A percentile compares a stretch with the other conserved stretches of the same genome.
Evolutionary conservation across 1,140 invertebrate genomes (phyloP).

Genomic region (Neuroterus valhalla): DNA sequence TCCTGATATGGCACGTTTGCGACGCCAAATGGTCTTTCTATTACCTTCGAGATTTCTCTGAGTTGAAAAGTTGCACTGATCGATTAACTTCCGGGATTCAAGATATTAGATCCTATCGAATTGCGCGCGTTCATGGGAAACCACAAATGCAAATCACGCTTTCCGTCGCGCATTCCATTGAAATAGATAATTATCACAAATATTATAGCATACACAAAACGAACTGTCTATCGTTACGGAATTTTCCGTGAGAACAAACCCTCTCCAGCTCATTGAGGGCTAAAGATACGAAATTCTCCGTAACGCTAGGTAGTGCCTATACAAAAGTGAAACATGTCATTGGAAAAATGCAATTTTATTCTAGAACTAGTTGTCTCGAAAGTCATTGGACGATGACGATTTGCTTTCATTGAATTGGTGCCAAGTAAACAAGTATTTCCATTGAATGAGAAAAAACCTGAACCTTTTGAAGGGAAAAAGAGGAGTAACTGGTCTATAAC

Average conservation of each 20-base stretch:
- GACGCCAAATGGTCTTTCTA: slow-evolving; percentile 5
- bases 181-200: slow-evolving; percentile 2
- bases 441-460: not conserved
- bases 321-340: slow-evolving; percentile 4
- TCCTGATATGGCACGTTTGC: no score
- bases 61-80: slow-evolving; percentile 24
- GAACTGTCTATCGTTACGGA: no score
- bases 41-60: slow-evolving; percentile 35
- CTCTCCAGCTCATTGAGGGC: no score
- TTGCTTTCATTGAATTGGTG: slow-evolving; percentile 25
- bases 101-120: slow-evolving; percentile 28
- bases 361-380: slow-evolving; percentile 6
- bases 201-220: not conserved
- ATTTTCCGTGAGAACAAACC: no score
- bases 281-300: no score
- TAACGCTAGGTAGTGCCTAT: no score
- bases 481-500: not conserved
- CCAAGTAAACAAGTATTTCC: slow-evolving; percentile 26
- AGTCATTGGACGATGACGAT: slow-evolving; percentile 24
- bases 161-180: slow-evolving; percentile 6
- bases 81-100: slow-evolving; percentile 30
- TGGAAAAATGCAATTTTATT: slow-evolving; percentile 11
- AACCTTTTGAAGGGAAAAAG: no score
- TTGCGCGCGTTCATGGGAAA: slow-evolving; percentile 11
- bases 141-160: slow-evolving; percentile 24